These are phyloP conservation scores for Matsumurasca onukii DNA, from an alignment of 1,140 invertebrate species.

Conservation along the genomic window DNA sequence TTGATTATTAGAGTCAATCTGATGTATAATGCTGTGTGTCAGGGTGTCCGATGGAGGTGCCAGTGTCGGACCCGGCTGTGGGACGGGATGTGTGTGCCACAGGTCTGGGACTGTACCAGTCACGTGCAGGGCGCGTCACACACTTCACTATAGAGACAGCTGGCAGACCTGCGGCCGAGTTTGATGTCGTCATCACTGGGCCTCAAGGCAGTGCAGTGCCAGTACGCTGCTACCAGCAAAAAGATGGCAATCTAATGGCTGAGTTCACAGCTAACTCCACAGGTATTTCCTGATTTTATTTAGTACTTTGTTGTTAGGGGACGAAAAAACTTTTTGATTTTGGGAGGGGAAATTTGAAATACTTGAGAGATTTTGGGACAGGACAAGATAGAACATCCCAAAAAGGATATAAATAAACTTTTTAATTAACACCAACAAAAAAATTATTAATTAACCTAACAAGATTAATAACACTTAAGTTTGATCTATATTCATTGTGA, in stretches of 20 bases:
- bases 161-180: conserved; percentile 80
- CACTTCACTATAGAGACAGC: conserved; percentile 88
- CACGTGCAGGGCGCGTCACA: conserved; percentile 73
- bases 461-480: no score
- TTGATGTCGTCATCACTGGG: conserved; percentile 86
- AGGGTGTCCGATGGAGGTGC: conserved; percentile 55
- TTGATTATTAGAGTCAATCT: no score
- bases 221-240: conserved; percentile 92
- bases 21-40: no score
- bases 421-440: no score
- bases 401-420: no score
- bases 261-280: conserved; percentile 86
- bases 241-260: conserved; percentile 88
- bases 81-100: conserved; percentile 75
- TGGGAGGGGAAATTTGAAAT: no score
- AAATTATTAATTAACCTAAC: no score
- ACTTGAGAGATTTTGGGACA: no score
- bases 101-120: conserved; percentile 80
- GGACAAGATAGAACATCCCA: no score
- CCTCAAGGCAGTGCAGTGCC: conserved; percentile 89
- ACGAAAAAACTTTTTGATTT: no score
- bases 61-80: conserved; percentile 58
- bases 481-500: no score
- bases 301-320: no score
- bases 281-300: conserved; percentile 55